phyloP scores from a whole-genome alignment of 2,888 invertebrate species.

The Epiblema foenella region DNA sequence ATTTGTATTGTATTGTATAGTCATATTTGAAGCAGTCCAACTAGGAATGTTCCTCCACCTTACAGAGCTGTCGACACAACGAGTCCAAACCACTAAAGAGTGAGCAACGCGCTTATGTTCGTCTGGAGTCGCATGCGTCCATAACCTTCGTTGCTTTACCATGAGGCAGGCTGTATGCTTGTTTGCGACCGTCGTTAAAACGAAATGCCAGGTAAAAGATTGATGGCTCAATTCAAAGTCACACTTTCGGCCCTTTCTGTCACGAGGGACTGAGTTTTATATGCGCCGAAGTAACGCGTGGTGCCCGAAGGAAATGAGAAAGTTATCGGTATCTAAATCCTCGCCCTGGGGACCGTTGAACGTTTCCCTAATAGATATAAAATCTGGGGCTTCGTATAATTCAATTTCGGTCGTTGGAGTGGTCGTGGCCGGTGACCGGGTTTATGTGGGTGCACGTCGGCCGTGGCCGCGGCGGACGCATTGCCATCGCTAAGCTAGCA shows the following conservation, averaged over 20 bases:
- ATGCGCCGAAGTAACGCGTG: conserved; percentile 64
- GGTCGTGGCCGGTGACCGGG: conserved; percentile 56
- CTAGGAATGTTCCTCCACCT: no score
- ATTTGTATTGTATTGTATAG: no score
- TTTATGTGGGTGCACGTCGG: conserved; percentile 68
- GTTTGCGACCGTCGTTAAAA: no score
- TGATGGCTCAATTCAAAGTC: conserved; percentile 68
- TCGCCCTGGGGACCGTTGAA: conserved; percentile 72
- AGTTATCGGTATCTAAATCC: conserved; percentile 82
- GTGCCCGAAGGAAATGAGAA: conserved; percentile 80
- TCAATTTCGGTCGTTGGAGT: conserved; percentile 72
- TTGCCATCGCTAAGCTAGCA: conserved; percentile 18
- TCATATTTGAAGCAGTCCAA: no score
- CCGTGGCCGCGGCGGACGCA: conserved; percentile 46
- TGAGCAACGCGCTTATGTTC: no score
- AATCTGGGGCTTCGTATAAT: conserved; percentile 78
- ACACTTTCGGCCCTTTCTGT: conserved; percentile 60
- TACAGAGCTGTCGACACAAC: no score
- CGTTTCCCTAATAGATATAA: conserved; percentile 81
- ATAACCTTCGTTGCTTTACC: no score
- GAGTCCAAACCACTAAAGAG: no score
- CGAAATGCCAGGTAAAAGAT: conserved; percentile 67
- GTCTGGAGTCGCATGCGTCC: no score
- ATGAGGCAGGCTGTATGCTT: no score
- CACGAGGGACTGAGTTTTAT: conserved; percentile 62